phyloP scores from a whole-genome alignment of 2,113 vertebrate genomes.

The Delphinapterus leucas region DNA sequence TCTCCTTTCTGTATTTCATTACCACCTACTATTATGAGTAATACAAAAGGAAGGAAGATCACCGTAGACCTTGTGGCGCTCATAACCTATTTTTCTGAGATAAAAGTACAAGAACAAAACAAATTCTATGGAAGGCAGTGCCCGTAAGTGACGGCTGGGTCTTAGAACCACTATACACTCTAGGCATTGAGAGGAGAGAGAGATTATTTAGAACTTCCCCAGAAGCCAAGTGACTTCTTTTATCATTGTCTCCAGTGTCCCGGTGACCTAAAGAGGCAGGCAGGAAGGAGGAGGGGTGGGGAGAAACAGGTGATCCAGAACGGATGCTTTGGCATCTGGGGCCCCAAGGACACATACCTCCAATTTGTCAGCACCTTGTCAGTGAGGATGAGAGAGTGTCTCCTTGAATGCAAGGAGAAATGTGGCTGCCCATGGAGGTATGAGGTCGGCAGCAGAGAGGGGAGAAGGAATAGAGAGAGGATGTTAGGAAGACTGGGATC shows the following conservation, averaged over 20 bases:
- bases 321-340: neutral
- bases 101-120: neutral
- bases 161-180: neutral
- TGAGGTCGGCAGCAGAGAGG: neutral
- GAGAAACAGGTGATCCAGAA: neutral
- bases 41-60: neutral
- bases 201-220: neutral
- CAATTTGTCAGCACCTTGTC: neutral
- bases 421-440: too few relatives aligned
- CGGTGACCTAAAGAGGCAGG: neutral
- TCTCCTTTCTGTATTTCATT: neutral
- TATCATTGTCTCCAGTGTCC: neutral
- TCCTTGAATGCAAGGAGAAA: neutral
- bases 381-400: accelerated
- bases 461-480: neutral
- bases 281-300: neutral
- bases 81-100: neutral
- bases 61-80: neutral
- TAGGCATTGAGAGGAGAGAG: neutral
- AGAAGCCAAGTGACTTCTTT: neutral
- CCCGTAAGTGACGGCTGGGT: too few relatives aligned
- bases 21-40: neutral
- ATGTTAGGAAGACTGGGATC: too few relatives aligned
- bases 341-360: neutral
- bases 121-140: neutral